A percentile compares a stretch with the other conserved stretches of the same genome.
Evolutionary conservation across 2,888 invertebrate species (phyloP).

Genomic region (Caenorhabditis sp.): DNA sequence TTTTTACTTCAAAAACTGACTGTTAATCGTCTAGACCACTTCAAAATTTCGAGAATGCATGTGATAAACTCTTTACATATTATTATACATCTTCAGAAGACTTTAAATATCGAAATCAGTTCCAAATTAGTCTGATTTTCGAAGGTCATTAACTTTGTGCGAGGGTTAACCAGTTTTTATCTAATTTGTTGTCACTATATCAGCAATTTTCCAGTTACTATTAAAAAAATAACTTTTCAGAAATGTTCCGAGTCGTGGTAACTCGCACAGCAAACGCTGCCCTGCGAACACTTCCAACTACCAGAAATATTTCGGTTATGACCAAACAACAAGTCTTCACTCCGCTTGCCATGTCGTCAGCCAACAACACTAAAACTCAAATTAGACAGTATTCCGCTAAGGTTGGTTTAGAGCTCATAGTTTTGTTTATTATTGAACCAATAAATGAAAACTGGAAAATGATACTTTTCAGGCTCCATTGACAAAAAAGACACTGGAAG

Average conservation of each 20-base stretch:
- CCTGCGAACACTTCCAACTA: slow-evolving; percentile 12
- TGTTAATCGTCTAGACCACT: too few relatives aligned
- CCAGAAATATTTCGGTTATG: neutral
- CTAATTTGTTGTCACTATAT: too few relatives aligned
- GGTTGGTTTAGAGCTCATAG: slow-evolving; percentile 10
- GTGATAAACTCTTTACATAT: too few relatives aligned
- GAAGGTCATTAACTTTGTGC: too few relatives aligned
- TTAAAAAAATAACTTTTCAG: neutral
- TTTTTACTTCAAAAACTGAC: neutral
- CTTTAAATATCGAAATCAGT: too few relatives aligned
- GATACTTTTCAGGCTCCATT: slow-evolving; percentile 59
- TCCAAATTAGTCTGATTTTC: too few relatives aligned
- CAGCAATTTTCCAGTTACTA: too few relatives aligned
- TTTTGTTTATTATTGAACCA: neutral
- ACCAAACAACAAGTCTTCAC: slow-evolving; percentile 22
- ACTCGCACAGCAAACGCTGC: slow-evolving; percentile 14
- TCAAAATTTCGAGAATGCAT: too few relatives aligned
- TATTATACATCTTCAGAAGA: too few relatives aligned
- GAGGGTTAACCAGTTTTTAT: too few relatives aligned
- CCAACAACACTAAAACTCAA: slow-evolving; percentile 9
- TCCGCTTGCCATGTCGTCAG: slow-evolving; percentile 12
- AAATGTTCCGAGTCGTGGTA: slow-evolving; percentile 29
- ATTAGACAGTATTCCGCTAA: slow-evolving; percentile 36
- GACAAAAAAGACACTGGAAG: slow-evolving; percentile 83
- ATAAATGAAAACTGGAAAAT: neutral